Conservation (phyloP, 2,888 invertebrate genomes). For the Micoletzkya japonica region DNA sequence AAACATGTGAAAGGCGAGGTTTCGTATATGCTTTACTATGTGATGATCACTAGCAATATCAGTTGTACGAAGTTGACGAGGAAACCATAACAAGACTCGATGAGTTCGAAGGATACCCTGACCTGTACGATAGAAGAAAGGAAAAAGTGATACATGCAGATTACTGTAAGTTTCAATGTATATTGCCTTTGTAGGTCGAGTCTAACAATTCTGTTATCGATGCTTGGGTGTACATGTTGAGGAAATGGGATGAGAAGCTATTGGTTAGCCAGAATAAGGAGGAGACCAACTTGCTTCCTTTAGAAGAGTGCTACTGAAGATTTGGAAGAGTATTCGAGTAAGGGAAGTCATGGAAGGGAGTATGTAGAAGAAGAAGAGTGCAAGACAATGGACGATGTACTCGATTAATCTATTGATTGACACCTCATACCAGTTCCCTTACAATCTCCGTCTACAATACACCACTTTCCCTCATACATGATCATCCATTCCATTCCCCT, state of each 20-base stretch:
- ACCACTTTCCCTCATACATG: no score
- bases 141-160: background rate
- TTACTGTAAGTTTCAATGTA: background rate
- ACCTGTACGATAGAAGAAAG: constrained; percentile 23
- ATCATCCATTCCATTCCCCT: no score
- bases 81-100: constrained; percentile 28
- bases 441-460: no score
- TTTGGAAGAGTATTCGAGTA: constrained; percentile 8
- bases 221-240: constrained; percentile 15
- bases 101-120: constrained; percentile 31
- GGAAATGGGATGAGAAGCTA: background rate
- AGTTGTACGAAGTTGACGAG: constrained; percentile 33
- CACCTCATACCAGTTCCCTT: background rate
- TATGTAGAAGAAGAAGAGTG: constrained; percentile 19
- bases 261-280: no score
- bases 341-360: constrained; percentile 3
- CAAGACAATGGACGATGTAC: constrained; percentile 16
- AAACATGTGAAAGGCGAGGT: constrained; percentile 63
- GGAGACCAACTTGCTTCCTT: no score
- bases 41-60: constrained; percentile 16
- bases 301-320: constrained; percentile 16
- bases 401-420: background rate
- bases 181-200: constrained; percentile 2
- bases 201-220: background rate
- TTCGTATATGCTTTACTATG: background rate